These are phyloP conservation scores for Psittacula cyanocephala DNA, from an alignment of 2,113 vertebrate species.

Conservation along the genomic window DNA sequence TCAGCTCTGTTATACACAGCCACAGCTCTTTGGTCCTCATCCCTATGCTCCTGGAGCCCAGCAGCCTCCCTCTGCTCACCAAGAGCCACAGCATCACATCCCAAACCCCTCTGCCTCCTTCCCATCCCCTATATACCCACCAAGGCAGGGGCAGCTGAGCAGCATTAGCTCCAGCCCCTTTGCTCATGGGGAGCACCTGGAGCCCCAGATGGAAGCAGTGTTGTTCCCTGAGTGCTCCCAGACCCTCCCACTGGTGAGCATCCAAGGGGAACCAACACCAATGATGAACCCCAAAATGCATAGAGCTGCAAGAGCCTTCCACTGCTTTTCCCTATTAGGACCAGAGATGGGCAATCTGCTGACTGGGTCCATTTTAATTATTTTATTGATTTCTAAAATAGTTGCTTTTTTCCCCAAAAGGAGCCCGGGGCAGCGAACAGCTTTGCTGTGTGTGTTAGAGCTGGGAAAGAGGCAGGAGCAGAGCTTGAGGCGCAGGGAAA, in stretches of 20 bases:
- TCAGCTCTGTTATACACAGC: not conserved
- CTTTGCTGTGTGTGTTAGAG: not conserved
- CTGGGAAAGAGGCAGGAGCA: not conserved
- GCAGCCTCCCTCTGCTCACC: fast-evolving
- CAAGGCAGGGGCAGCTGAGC: not conserved
- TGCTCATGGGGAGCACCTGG: not conserved
- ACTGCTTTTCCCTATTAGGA: not conserved
- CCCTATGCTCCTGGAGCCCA: fast-evolving
- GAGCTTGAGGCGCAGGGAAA: not conserved
- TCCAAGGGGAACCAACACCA: not conserved
- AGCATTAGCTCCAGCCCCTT: fast-evolving
- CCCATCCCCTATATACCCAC: not conserved
- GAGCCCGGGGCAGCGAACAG: not conserved
- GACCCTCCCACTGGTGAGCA: not conserved
- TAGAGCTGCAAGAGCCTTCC: not conserved
- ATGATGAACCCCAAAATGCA: not conserved
- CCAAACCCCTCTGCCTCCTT: fast-evolving
- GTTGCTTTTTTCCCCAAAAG: not conserved
- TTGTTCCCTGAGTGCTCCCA: not conserved
- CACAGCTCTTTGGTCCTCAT: not conserved
- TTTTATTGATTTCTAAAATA: conserved; percentile 42
- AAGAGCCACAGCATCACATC: not conserved
- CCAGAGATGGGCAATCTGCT: not conserved
- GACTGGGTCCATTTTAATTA: not conserved
- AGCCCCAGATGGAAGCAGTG: fast-evolving